These are phyloP conservation scores for Calameuta idolon DNA, from an alignment of 2,888 invertebrate genomes.

Conservation along the genomic window DNA sequence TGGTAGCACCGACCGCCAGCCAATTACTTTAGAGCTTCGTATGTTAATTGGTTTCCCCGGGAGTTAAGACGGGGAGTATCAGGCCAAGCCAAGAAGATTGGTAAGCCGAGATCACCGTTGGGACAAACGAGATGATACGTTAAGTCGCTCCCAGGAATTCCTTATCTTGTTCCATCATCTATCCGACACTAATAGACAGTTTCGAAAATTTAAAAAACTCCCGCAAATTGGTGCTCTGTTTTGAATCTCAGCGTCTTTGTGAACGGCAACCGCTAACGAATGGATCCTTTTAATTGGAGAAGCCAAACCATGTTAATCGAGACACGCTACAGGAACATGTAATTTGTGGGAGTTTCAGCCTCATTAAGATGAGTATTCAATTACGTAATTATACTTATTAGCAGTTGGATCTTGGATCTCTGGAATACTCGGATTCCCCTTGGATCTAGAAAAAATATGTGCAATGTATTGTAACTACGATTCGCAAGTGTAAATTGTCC, in stretches of 20 bases:
- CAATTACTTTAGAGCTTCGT: constrained; percentile 24
- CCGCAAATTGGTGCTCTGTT: no score
- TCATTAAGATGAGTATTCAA: constrained; percentile 21
- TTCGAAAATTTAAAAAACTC: no score
- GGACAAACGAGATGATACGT: constrained; percentile 20
- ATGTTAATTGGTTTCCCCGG: constrained; percentile 25
- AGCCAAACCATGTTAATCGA: constrained; percentile 15
- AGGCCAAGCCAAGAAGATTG: constrained; percentile 16
- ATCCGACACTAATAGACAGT: no score
- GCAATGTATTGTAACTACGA: background rate
- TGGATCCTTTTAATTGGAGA: constrained; percentile 20
- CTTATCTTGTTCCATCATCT: no score
- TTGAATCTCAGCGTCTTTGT: no score
- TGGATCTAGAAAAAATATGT: background rate
- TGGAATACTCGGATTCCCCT: background rate
- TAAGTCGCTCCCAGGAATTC: background rate
- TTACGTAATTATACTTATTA: constrained; percentile 21
- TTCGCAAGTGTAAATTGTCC: background rate
- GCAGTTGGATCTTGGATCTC: constrained; percentile 3
- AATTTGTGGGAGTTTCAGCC: constrained; percentile 16
- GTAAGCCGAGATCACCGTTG: constrained; percentile 16
- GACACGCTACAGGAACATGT: constrained; percentile 8
- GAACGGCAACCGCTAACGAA: constrained; percentile 10
- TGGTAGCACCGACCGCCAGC: constrained; percentile 12
- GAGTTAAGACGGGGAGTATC: constrained; percentile 16